Evolutionary conservation across 1,140 invertebrate genomes (phyloP), one percentile per base, ranked within the genome.

Genomic region (Chionoecetes opilio): DNA sequence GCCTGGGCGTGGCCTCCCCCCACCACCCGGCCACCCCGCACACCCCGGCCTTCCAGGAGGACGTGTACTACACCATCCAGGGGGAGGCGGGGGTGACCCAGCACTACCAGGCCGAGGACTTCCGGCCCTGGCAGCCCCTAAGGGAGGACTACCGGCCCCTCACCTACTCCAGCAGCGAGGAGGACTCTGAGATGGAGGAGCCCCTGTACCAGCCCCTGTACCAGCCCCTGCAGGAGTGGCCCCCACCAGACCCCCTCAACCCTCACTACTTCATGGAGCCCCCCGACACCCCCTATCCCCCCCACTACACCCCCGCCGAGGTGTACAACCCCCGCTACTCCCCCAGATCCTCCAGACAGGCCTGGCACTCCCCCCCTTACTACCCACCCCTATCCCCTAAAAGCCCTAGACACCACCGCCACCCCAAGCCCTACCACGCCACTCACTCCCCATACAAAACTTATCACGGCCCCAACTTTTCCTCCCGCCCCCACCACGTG

Each of bases 61-160:
- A 95, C 90, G 94, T 95, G 0, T 95, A 95, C 86, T 95, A 95
- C 90, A 95, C 94, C 41, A 95, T 95, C 41, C 94, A 95, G 37
- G 94, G 94, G 3, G 94, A 85, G n/a, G 82, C 34, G 34, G 94
- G 86, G 31, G 94, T 95, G 37, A 95, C 94, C 29, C 94, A 88
- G n/a, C 94, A 95, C 82, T 95, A 91, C 84, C 94, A 95, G 21
- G 89, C 31, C 11, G 92, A 93, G 82, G 94, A 95, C 21, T 29
- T 26, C 35, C 87, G 88, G 29, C 37, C 91, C 21, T 95, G 94
- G 94, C 91, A 92, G 29, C 34, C 17, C 6, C 29, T 63, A 29
- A 38, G 17, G 82, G 87, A 92, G 37, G 87, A 53, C 29, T 82
- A 92, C 84, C 87, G 35, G 31, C 14, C 46, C 32, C 75, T 91